A percentile compares a stretch with the other conserved stretches of the same genome.
phyloP scores from a whole-genome alignment of 53 echinoderm and acorn worm species.

The Mesocentrotus franciscanus region DNA sequence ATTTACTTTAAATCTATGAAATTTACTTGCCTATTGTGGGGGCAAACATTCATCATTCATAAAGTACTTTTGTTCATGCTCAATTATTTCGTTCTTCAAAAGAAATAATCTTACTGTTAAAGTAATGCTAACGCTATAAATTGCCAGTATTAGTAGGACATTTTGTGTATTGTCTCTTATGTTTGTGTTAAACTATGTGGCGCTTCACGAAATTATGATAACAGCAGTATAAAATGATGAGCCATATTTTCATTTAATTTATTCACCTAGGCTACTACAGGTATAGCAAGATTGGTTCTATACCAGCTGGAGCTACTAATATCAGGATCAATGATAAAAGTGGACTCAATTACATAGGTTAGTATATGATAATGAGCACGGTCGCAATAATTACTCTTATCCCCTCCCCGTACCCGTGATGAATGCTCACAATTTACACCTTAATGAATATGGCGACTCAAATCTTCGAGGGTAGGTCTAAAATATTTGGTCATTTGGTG shows the following conservation, averaged over 20 bases:
- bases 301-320: slow-evolving; percentile 83
- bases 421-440: no score
- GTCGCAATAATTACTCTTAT: not conserved
- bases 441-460: no score
- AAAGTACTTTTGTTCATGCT: no score
- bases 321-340: slow-evolving; percentile 86
- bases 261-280: slow-evolving; percentile 77
- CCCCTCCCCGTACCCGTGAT: no score
- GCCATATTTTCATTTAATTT: not conserved
- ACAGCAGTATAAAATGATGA: not conserved
- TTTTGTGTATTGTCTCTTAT: not conserved
- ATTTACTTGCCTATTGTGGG: no score
- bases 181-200: not conserved
- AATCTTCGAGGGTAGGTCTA: no score
- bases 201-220: not conserved
- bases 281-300: slow-evolving; percentile 85
- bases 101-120: no score
- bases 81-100: no score
- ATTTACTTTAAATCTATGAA: no score
- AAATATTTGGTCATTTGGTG: no score
- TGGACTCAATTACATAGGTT: slow-evolving; percentile 89
- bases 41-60: no score
- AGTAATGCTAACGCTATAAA: no score
- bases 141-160: not conserved
- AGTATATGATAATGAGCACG: not conserved